These are phyloP conservation scores for Columba livia DNA, from an alignment of 2,113 vertebrate genomes.

Conservation along the genomic window DNA sequence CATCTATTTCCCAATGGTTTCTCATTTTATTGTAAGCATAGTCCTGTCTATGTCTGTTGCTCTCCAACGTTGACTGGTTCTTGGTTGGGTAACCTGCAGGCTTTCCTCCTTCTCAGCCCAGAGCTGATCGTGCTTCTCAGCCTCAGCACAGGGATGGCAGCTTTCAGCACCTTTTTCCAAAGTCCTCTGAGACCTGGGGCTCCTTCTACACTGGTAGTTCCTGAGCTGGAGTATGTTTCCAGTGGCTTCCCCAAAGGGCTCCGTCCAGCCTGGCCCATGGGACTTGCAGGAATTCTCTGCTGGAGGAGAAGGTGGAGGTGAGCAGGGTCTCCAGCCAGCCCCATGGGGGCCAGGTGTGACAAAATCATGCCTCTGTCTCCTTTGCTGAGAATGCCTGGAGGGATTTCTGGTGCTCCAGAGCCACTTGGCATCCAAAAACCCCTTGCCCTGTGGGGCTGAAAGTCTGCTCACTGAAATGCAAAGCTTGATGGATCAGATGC, in stretches of 20 bases:
- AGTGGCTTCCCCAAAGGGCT: not conserved
- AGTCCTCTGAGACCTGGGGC: not conserved
- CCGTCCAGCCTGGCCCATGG: not conserved
- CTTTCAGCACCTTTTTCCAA: not conserved
- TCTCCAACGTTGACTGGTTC: not conserved
- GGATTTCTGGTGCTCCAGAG: not conserved
- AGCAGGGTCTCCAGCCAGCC: not conserved
- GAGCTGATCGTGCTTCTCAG: not conserved
- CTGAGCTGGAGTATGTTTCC: not conserved
- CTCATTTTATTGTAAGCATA: not conserved
- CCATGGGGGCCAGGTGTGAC: not conserved
- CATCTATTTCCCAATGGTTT: not conserved
- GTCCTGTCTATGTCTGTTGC: not conserved
- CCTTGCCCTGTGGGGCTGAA: not conserved
- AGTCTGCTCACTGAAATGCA: not conserved
- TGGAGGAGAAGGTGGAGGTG: not conserved
- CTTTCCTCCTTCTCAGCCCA: not conserved
- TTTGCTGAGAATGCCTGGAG: not conserved
- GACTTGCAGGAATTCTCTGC: not conserved
- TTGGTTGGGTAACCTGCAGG: not conserved
- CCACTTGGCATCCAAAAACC: rapidly evolving
- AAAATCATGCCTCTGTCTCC: not conserved
- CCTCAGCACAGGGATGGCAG: not conserved
- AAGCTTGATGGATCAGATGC: not conserved
- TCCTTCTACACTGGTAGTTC: rapidly evolving